Evolutionary conservation across 2,113 vertebrate genomes (phyloP), one percentile per base, ranked within the genome.

Genomic region (Coracopsis vasa): DNA sequence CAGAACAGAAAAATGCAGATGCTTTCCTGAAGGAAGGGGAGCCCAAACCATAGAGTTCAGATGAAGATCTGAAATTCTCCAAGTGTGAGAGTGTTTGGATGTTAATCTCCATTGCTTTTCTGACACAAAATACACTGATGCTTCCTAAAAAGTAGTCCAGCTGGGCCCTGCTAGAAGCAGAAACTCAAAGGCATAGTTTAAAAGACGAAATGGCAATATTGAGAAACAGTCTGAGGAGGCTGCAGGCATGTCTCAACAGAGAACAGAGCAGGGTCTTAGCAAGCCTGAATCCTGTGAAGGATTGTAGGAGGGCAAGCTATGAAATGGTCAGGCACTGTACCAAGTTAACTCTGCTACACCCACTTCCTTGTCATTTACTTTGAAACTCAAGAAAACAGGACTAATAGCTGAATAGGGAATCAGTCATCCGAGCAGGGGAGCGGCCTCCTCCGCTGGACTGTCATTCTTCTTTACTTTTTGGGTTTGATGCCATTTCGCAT

Each of bases 401-500:
- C 75, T 92, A 80, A 79, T 5, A 87, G 37, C 37, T 62, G 35
- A 88, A 54, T 8, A 80, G 29, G 28, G 24, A 66, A 92, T 44
- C 70, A 56, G 80, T 27, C 66, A 96, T 44, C 47, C 50, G 50
- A 70, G 83, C 18, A 84, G 25, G 18, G 33, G 35, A 92, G 35
- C 2, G 2, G 58, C 69, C 42, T 94, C 92, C 51, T 94, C 72
- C 90, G 74, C 74, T 50, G 65, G 71, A 73, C 75, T 51, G 37
- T 82, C 62, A 83, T 64, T 80, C 21, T 81, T 92, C 61, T 37
- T 44, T 58, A 47, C 73, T 72, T 92, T 94, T 90, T 64, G 75
- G 9, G 84, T 95, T 88, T 96, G 74, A 69, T 77, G 93, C 84
- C 90, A 89, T 91, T 97, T 96, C 97, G 84, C 81, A 88, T 95